Percentiles rank a stretch among this genome's conserved stretches.
These are phyloP conservation scores for Limanda limanda DNA, from an alignment of 2,113 vertebrate genomes.

Conservation along the genomic window DNA sequence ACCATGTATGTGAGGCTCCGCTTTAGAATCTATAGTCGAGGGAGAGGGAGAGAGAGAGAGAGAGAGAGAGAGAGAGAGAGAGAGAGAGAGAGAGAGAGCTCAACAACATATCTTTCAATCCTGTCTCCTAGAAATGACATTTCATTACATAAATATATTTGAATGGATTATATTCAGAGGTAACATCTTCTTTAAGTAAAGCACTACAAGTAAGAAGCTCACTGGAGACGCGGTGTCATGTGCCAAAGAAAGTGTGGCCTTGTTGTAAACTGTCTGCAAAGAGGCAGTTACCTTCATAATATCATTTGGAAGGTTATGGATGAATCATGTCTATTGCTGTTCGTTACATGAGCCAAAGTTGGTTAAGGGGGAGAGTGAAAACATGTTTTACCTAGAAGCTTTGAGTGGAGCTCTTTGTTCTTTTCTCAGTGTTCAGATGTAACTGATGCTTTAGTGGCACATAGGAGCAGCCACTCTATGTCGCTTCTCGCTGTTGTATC, in stretches of 20 bases:
- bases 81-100: not conserved
- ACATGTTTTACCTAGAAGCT: not conserved
- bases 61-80: not conserved
- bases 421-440: not conserved
- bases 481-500: not conserved
- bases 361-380: too few species aligned
- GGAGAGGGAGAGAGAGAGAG: not conserved
- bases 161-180: not conserved
- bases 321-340: not conserved
- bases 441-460: not conserved
- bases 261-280: not conserved
- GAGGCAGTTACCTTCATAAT: not conserved
- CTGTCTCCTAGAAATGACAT: not conserved
- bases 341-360: too few species aligned
- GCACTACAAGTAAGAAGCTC: not conserved
- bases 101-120: not conserved
- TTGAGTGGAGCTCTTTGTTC: not conserved
- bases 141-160: not conserved
- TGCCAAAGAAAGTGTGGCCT: not conserved
- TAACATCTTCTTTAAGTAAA: not conserved
- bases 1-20: conserved; percentile 17
- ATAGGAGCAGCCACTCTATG: not conserved
- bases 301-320: not conserved
- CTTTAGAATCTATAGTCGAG: not conserved
- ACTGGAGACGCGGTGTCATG: not conserved